Base-by-base conservation (phyloP, 2,888 invertebrate species). In the Coremacera marginata region DNA sequence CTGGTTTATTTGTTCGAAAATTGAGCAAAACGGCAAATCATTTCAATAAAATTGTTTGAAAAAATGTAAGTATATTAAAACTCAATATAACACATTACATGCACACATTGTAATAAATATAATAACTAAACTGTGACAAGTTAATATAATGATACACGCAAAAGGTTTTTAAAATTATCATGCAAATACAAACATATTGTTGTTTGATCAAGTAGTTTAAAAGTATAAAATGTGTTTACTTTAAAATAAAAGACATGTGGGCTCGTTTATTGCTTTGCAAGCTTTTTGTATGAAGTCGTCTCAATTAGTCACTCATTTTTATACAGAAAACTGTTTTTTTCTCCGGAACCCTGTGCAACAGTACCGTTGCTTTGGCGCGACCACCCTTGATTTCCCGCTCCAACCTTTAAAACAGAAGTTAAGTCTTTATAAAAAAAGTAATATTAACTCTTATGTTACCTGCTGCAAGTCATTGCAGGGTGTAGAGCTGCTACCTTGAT, bases 381-480 rank as follows among this genome's bases (percentile, higher is more conserved):
- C 75, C 78, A 51, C 55, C 73, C 70, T 83, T 85, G 2, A 77
- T 78, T 16, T 79, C 76, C 62, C 27, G 60, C 11, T 37, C 62
- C 73, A 27, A 25, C 51, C 73, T 72, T n/a, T n/a, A 49, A 62
- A 57, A 27, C n/a, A 37, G 27, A 3, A 25, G 62, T 68, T 8
- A 8, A 22, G 7, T 31, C 31, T 31, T 62, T 31, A 31, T 31
- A 55, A 57, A 52, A 22, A 31, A 55, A 52, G n/a, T n/a, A n/a
- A n/a, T n/a, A n/a, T 16, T 31, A 7, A 7, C 22, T 25, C 9
- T 49, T 37, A 62, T 44, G 4, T 34, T 14, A 86, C 87, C 83
- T 86, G 83, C 70, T 82, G 83, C 22, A 80, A 57, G 68, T 86
- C 87, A 52, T 84, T 86, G 67, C 84, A 81, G 22, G 78, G 63